A percentile compares a stretch with the other conserved stretches of the same genome.
Conservation (phyloP, 1,140 invertebrate species). For the Eriosoma lanigerum region DNA sequence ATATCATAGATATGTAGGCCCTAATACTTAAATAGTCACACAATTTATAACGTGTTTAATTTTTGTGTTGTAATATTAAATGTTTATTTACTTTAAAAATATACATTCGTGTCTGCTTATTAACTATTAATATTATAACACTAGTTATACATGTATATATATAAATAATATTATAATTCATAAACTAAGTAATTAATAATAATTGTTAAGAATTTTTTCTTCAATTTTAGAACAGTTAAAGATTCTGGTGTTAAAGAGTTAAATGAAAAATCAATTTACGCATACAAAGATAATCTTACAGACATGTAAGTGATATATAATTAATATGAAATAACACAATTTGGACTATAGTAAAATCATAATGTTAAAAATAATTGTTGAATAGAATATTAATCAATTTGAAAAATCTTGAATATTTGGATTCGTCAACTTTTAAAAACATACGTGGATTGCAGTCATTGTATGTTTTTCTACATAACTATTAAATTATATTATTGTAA, state of each 20-base stretch:
- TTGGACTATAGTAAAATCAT: neutral
- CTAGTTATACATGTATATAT: neutral
- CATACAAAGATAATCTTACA: constrained; percentile 6
- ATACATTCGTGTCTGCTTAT: too few species aligned
- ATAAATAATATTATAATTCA: too few species aligned
- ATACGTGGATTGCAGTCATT: constrained; percentile 14
- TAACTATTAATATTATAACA: too few species aligned
- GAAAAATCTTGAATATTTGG: constrained; percentile 9
- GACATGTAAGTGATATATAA: constrained; percentile 28
- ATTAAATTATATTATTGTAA: neutral
- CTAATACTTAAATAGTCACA: too few species aligned
- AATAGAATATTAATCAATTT: constrained; percentile 31
- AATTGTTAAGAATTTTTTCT: too few species aligned
- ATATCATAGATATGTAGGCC: too few species aligned
- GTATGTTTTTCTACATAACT: constrained; percentile 5
- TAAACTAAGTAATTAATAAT: too few species aligned
- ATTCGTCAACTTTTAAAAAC: constrained; percentile 19
- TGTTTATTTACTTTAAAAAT: too few species aligned
- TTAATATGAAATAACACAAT: neutral
- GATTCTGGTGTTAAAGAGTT: constrained; percentile 1
- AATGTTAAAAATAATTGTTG: neutral
- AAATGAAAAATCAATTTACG: neutral
- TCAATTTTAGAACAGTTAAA: constrained; percentile 5
- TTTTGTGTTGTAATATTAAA: too few species aligned
- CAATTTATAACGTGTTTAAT: too few species aligned